These are phyloP conservation scores for Lymantria monacha DNA, from an alignment of 2,888 invertebrate species.

Conservation along the genomic window DNA sequence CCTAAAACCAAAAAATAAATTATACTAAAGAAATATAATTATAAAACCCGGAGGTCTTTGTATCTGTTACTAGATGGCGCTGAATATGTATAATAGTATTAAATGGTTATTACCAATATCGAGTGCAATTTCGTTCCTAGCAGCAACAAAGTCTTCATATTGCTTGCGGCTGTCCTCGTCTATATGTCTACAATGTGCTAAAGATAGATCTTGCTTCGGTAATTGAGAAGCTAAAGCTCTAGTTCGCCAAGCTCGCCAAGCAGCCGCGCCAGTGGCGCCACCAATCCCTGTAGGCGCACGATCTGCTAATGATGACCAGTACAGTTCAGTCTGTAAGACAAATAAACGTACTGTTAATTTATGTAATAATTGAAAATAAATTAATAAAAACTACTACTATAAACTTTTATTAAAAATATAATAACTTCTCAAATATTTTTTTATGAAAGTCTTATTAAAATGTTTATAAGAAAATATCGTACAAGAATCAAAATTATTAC, in stretches of 20 bases:
- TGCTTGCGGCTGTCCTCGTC: slow-evolving; percentile 89
- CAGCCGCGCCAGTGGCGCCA: slow-evolving; percentile 67
- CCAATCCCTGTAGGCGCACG: slow-evolving; percentile 74
- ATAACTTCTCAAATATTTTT: too few relatives aligned
- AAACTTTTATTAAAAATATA: too few relatives aligned
- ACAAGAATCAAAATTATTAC: too few relatives aligned
- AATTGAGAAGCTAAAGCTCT: slow-evolving; percentile 90
- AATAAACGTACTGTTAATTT: neutral
- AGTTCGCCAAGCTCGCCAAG: slow-evolving; percentile 72
- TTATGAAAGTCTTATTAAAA: too few relatives aligned
- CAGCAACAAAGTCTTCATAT: slow-evolving; percentile 96
- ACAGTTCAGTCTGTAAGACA: slow-evolving; percentile 91
- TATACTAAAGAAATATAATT: too few relatives aligned
- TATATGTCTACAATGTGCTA: slow-evolving; percentile 94
- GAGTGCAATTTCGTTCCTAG: slow-evolving; percentile 96
- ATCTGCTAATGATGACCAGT: slow-evolving; percentile 93
- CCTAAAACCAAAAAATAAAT: slow-evolving; percentile 60
- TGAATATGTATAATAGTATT: neutral
- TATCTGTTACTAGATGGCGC: slow-evolving; percentile 47
- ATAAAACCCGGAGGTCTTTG: slow-evolving; percentile 19
- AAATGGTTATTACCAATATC: slow-evolving; percentile 88
- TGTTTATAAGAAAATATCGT: too few relatives aligned
- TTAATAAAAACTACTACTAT: too few relatives aligned
- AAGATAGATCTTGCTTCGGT: slow-evolving; percentile 96
- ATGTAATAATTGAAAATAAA: too few relatives aligned